phyloP scores from a whole-genome alignment of 2,797 vertebrate species.

The Remorina albescens region DNA sequence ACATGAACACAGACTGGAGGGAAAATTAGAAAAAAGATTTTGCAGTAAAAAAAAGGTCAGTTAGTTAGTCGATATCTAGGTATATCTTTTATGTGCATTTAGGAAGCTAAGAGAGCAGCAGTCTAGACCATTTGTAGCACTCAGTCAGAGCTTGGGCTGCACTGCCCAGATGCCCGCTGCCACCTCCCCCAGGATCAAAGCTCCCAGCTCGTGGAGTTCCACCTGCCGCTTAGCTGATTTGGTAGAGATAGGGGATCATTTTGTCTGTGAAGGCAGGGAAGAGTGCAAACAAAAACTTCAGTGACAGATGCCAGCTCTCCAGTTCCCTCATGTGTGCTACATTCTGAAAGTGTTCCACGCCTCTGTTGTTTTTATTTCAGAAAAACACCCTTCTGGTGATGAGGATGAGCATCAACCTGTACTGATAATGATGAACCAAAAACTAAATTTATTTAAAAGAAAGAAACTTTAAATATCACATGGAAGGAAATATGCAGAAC shows the following conservation, averaged over 20 bases:
- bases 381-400: too few relatives aligned
- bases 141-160: slow-evolving; percentile 12
- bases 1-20: background rate
- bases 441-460: too few relatives aligned
- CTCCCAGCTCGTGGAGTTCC: slow-evolving; percentile 36
- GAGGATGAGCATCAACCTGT: too few relatives aligned
- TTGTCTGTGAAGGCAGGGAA: background rate
- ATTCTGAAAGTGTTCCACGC: too few relatives aligned
- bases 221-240: slow-evolving; percentile 47
- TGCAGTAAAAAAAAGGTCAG: too few relatives aligned
- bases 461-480: too few relatives aligned
- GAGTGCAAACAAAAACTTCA: background rate
- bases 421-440: too few relatives aligned
- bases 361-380: too few relatives aligned
- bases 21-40: background rate
- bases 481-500: too few relatives aligned
- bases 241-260: slow-evolving; percentile 25
- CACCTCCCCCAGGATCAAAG: slow-evolving; percentile 38
- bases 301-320: background rate
- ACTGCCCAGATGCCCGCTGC: slow-evolving; percentile 7
- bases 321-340: too few relatives aligned
- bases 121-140: background rate
- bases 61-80: too few relatives aligned
- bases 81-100: background rate
- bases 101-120: background rate